Conservation (phyloP, 2,888 invertebrate genomes). For the Leucania comma region DNA sequence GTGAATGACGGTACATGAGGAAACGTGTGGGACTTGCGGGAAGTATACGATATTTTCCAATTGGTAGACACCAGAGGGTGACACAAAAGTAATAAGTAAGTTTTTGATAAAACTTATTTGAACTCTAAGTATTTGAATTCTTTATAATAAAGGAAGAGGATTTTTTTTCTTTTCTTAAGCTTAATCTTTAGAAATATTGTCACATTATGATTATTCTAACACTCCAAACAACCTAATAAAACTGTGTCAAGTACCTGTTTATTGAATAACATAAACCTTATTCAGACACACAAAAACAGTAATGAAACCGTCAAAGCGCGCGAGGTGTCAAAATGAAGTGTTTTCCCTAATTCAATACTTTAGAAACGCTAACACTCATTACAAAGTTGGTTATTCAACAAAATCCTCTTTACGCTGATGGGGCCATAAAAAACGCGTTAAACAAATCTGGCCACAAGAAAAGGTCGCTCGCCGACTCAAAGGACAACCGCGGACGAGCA, state of each 20-base stretch:
- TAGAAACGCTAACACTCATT: slow-evolving; percentile 43
- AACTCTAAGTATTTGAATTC: too few species aligned
- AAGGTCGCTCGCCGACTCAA: slow-evolving; percentile 51
- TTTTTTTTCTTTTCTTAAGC: too few species aligned
- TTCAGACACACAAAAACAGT: background rate
- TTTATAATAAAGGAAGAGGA: too few species aligned
- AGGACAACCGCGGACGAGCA: slow-evolving; percentile 47
- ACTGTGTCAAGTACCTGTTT: background rate
- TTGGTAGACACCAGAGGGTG: background rate
- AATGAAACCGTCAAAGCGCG: background rate
- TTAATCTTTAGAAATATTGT: background rate
- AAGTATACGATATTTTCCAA: background rate
- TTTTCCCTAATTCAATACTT: slow-evolving; percentile 35
- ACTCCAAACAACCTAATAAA: background rate
- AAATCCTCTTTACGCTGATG: slow-evolving; percentile 55
- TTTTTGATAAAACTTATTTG: too few species aligned
- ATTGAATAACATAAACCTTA: background rate
- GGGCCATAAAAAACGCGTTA: slow-evolving; percentile 57
- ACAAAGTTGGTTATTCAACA: slow-evolving; percentile 59
- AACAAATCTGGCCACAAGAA: slow-evolving; percentile 61
- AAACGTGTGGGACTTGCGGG: background rate
- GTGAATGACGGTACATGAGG: background rate
- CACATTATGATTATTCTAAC: background rate
- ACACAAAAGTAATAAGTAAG: background rate
- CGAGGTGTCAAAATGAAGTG: slow-evolving; percentile 26